Conservation (phyloP, 2,888 invertebrate genomes). For the Cyrtodaria siliqua region DNA sequence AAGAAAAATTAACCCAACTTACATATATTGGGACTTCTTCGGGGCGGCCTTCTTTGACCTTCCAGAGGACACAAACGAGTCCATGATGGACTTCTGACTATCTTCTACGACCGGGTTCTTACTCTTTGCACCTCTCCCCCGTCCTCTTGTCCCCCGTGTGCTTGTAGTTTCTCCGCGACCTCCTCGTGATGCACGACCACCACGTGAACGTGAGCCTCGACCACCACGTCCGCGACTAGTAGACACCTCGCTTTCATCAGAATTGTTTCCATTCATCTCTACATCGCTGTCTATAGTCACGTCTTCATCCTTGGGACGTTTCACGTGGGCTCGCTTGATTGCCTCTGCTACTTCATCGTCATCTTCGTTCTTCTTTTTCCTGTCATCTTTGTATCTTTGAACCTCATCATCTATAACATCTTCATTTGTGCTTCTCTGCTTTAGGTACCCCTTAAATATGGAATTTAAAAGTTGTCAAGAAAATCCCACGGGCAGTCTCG, state of each 20-base stretch:
- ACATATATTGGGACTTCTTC: constrained; percentile 26
- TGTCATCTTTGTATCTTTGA: constrained; percentile 86
- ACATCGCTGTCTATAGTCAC: constrained; percentile 74
- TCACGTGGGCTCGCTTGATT: constrained; percentile 69
- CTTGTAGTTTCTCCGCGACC: constrained; percentile 62
- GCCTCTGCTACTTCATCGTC: constrained; percentile 78
- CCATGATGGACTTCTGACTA: constrained; percentile 59
- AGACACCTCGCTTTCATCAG: constrained; percentile 64
- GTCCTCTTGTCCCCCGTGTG: constrained; percentile 44
- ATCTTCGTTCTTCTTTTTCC: constrained; percentile 78
- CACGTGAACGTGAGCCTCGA: constrained; percentile 64
- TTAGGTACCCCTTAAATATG: constrained; percentile 87
- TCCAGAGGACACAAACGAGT: constrained; percentile 59
- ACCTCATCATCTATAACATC: constrained; percentile 87
- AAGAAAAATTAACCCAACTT: no score
- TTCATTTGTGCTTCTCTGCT: constrained; percentile 86
- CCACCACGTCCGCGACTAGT: constrained; percentile 58
- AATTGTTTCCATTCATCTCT: constrained; percentile 55
- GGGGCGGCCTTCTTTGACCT: constrained; percentile 11
- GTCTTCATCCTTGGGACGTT: constrained; percentile 56
- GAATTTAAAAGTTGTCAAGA: no score
- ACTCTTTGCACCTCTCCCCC: constrained; percentile 69
- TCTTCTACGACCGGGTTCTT: constrained; percentile 67
- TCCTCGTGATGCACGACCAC: constrained; percentile 70
- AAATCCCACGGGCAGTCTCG: no score